These are phyloP conservation scores for Aphelocoma californica DNA, from an alignment of 2,797 vertebrate species.

Conservation along the genomic window DNA sequence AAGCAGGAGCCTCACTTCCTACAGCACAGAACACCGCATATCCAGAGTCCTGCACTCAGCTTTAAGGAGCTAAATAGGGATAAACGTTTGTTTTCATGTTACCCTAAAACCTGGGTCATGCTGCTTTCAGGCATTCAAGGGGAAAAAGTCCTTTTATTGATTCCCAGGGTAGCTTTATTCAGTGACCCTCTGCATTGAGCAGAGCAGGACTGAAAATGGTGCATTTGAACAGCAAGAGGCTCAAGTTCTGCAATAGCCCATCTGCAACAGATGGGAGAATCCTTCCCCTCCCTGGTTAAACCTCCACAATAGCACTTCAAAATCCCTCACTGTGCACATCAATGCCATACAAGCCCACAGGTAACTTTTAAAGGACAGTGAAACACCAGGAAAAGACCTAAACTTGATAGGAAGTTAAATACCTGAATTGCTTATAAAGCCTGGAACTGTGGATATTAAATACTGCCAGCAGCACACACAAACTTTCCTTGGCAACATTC, in stretches of 20 bases:
- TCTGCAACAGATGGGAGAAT: neutral
- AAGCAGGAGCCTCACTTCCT: neutral
- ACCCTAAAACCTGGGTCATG: neutral
- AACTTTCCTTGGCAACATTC: neutral
- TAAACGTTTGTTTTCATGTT: neutral
- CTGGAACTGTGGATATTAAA: neutral
- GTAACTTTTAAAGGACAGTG: neutral
- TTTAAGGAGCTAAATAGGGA: neutral
- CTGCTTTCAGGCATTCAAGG: neutral
- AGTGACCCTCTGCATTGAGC: neutral
- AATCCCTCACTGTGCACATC: neutral
- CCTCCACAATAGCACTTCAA: neutral
- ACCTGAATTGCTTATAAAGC: neutral
- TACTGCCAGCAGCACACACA: neutral
- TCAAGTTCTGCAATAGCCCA: neutral
- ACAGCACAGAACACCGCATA: neutral
- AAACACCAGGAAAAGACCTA: neutral
- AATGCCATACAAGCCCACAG: fast-evolving
- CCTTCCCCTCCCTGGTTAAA: neutral
- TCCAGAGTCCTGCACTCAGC: neutral
- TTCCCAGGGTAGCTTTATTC: neutral
- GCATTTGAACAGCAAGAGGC: neutral
- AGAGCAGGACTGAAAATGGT: neutral
- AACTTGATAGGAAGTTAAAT: neutral
- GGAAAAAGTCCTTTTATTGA: neutral